Evolutionary conservation across 2,797 vertebrate genomes (phyloP).

Genomic region (Diceros bicornis): DNA sequence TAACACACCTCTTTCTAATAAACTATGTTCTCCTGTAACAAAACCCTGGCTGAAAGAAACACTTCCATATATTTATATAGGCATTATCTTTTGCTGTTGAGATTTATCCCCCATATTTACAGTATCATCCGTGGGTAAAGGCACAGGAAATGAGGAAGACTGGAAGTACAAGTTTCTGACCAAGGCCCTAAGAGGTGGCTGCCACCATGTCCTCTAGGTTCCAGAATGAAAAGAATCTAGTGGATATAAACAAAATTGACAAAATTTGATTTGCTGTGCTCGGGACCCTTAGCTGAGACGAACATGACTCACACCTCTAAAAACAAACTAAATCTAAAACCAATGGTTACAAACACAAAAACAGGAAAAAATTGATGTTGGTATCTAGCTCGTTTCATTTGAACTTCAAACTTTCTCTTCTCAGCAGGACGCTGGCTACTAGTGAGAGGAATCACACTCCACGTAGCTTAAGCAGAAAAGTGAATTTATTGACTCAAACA

Average conservation of each 20-base stretch:
- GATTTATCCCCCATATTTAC: neutral
- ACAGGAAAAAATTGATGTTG: neutral
- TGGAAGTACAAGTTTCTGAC: neutral
- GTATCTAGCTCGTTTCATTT: conserved; percentile 52
- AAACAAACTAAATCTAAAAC: conserved; percentile 25
- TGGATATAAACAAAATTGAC: neutral
- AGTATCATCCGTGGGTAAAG: neutral
- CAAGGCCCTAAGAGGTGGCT: neutral
- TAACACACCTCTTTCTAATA: conserved; percentile 77
- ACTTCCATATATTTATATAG: neutral
- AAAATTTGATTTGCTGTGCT: neutral
- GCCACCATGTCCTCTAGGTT: neutral
- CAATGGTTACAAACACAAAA: neutral
- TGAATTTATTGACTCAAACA: neutral
- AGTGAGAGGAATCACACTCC: neutral
- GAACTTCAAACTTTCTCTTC: conserved; percentile 22
- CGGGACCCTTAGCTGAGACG: conserved; percentile 20
- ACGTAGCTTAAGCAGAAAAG: neutral
- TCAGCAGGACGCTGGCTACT: neutral
- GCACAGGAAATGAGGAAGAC: neutral
- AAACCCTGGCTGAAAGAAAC: conserved; percentile 72
- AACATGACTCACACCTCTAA: conserved; percentile 16
- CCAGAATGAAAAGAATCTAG: neutral
- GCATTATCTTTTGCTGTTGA: neutral
- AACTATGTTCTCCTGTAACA: conserved; percentile 70